Base-by-base conservation (phyloP, 2,797 vertebrate genomes). In the Sebastiscus albofasciatus region DNA sequence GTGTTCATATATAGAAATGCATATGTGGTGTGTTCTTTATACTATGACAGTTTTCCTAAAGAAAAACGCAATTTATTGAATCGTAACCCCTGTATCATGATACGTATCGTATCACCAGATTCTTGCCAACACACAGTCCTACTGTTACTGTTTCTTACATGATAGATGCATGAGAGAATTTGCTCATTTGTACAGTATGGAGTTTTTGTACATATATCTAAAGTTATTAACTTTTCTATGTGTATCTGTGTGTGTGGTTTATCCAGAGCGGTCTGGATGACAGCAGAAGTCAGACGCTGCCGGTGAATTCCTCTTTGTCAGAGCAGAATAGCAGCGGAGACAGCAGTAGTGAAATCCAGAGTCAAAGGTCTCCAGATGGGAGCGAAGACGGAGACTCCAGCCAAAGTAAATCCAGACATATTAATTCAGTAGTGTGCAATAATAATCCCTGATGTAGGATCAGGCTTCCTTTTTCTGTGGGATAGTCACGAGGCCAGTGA, bases 341-440 rank as follows among this genome's bases (percentile, higher is more conserved):
- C 24, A 92, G 87, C 34, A 73, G 85, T 16, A 85, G 77, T 77
- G 94, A 81, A 72, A 81, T 83, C 0, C 65, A 94, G 0, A 92
- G 87, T 6, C 73, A 95, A 12, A 80, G 79, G 58, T 79, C 79
- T 60, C 92, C 92, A 24, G 91, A 94, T 80, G 91, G 92, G 49
- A 94, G 60, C 0, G 95, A 95, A 68, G 95, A 96, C 31, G 75
- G 93, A 81, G 73, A 94, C 58, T 94, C 77, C 2, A 89, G 88
- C 87, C 95, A 97, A 80, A 97, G 98, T 98, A 96, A 65, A 96
- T 94, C 58, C 69, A 88, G n/a, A 69, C 26, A 55, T 72, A 82
- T 77, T 72, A 80, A 80, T 22, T 31, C 16, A 54, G 49, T 52
- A 22, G 52, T 36, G 39, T 55, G 18, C 16, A 72, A 36, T 75